phyloP scores from a whole-genome alignment of 2,888 invertebrate genomes.

The Pachycephus smyrnensis region DNA sequence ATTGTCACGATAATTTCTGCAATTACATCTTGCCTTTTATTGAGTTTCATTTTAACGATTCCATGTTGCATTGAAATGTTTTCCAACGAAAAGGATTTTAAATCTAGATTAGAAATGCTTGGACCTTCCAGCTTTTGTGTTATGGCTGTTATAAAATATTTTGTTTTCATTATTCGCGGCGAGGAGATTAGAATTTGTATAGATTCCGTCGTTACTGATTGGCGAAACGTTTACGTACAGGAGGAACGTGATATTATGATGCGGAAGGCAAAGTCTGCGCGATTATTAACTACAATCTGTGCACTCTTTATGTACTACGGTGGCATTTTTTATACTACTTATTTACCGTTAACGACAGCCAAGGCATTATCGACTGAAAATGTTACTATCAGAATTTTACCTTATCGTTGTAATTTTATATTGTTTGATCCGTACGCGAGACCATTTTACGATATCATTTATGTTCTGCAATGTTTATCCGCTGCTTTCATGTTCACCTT shows the following conservation, averaged over 20 bases:
- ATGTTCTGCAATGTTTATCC: constrained; percentile 46
- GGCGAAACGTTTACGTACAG: constrained; percentile 22
- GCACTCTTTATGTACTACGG: constrained; percentile 41
- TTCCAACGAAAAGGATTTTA: constrained; percentile 36
- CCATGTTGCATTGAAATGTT: constrained; percentile 38
- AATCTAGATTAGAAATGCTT: constrained; percentile 34
- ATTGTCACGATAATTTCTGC: constrained; percentile 22
- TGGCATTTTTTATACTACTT: constrained; percentile 30
- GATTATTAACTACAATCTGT: constrained; percentile 30
- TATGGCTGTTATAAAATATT: constrained; percentile 47
- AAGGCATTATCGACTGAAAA: neutral
- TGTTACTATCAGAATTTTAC: neutral
- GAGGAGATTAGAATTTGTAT: constrained; percentile 28
- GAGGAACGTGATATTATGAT: constrained; percentile 36
- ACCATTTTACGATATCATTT: constrained; percentile 52
- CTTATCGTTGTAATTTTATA: neutral
- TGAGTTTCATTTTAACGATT: constrained; percentile 38
- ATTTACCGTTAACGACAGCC: neutral
- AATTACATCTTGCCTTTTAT: constrained; percentile 33
- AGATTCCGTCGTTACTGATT: constrained; percentile 35
- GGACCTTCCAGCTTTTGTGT: constrained; percentile 49
- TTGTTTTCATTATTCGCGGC: constrained; percentile 34
- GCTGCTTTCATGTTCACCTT: constrained; percentile 53
- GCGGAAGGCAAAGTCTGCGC: constrained; percentile 31
- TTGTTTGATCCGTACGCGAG: constrained; percentile 38